Conservation (phyloP, 2,113 vertebrate species). For the Okapia johnstoni region DNA sequence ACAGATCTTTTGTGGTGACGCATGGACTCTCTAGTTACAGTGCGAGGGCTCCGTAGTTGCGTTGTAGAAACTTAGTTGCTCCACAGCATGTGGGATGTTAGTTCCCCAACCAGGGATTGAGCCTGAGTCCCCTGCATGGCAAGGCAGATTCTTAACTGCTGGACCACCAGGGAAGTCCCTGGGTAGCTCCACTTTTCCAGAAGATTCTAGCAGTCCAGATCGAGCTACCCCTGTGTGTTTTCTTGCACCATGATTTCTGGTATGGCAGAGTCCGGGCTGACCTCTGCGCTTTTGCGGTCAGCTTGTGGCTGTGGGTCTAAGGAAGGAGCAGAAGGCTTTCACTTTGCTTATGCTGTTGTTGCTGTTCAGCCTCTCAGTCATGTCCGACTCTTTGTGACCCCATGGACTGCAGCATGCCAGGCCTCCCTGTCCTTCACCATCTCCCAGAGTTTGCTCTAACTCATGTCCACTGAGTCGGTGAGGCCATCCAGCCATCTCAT, state of each 20-base stretch:
- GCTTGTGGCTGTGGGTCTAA: rapidly evolving
- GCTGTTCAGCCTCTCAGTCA: not conserved
- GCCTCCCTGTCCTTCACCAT: not conserved
- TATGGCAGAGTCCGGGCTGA: rapidly evolving
- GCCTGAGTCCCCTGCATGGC: not conserved
- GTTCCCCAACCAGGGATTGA: not conserved
- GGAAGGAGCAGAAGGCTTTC: rapidly evolving
- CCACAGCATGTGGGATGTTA: not conserved
- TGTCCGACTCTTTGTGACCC: not conserved
- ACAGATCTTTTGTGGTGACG: rapidly evolving
- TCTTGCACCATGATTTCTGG: rapidly evolving
- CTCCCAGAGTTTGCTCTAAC: not conserved
- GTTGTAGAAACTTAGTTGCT: not conserved
- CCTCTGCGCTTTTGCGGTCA: rapidly evolving
- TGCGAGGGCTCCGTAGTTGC: not conserved
- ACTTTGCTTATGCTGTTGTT: rapidly evolving
- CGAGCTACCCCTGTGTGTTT: rapidly evolving
- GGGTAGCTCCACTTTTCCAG: not conserved
- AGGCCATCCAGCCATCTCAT: not conserved
- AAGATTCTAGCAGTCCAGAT: not conserved
- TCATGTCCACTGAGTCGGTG: not conserved
- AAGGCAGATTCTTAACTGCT: not conserved
- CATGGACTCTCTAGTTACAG: not conserved
- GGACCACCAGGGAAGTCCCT: not conserved
- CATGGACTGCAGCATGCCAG: not conserved